Evolutionary conservation across 2,113 vertebrate genomes (phyloP).

Genomic region (Cyprinus carpio): DNA sequence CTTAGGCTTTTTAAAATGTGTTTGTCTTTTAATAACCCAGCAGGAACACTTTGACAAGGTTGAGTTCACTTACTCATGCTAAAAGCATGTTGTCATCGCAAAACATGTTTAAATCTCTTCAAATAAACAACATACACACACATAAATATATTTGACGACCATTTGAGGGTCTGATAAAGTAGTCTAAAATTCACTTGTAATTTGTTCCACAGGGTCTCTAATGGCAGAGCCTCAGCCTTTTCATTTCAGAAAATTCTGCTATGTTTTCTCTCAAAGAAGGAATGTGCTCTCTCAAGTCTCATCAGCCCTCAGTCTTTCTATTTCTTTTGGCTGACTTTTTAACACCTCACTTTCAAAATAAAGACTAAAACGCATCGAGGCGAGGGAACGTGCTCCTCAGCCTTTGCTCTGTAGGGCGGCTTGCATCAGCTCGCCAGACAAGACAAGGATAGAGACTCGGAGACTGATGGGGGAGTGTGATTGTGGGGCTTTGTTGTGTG

Average conservation of each 20-base stretch:
- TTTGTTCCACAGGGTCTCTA: slow-evolving; percentile 13
- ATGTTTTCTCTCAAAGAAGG: not conserved
- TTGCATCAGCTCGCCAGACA: slow-evolving; percentile 59
- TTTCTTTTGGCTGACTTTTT: slow-evolving; percentile 21
- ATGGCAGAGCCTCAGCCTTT: not conserved
- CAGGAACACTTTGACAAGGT: slow-evolving; percentile 1
- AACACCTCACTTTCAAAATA: slow-evolving; percentile 31
- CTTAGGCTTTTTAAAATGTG: not conserved
- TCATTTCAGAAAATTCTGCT: not conserved
- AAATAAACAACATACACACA: too few relatives aligned
- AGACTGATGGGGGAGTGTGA: slow-evolving; percentile 52
- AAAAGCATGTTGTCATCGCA: slow-evolving; percentile 18
- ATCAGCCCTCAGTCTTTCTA: not conserved
- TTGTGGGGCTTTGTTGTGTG: slow-evolving; percentile 55
- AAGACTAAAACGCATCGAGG: slow-evolving; percentile 47
- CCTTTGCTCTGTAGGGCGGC: slow-evolving; percentile 39
- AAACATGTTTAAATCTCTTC: not conserved
- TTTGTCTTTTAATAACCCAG: slow-evolving; percentile 10
- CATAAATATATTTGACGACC: not conserved
- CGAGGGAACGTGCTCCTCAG: slow-evolving; percentile 46
- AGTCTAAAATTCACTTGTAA: not conserved
- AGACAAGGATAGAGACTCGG: slow-evolving; percentile 50
- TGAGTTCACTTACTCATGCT: slow-evolving; percentile 2
- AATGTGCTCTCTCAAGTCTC: too few relatives aligned
- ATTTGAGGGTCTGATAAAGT: not conserved